Base-by-base conservation (phyloP, 2,888 invertebrate species). In the Muscina levida region DNA sequence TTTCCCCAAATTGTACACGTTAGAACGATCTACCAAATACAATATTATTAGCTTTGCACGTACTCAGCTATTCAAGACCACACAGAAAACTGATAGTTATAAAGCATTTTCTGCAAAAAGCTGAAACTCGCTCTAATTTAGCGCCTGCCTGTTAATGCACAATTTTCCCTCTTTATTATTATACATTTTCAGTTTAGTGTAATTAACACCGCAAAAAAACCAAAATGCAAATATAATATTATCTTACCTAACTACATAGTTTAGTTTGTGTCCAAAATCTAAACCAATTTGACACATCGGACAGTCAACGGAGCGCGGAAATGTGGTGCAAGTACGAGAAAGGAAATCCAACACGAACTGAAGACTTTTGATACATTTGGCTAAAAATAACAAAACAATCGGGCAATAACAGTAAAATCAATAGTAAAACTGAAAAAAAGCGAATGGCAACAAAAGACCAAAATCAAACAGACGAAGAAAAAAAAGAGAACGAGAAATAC, bases 311-410 rank as follows among this genome's bases (percentile, higher is more conserved):
- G 19, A 17, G 15, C 51, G 10, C 13, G 13, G 24, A 11, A 13
- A 53, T 26, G 57, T 15, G 17, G 57, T 46, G 24, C n/a, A 15
- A 13, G 44, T 3, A 65, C 22, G 24, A 65, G 44, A 24, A 31
- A 31, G 48, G 22, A 67, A n/a, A n/a, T n/a, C n/a, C n/a, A n/a
- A 31, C 8, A 31, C 31, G 37, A 37, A 66, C 31, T 15, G 48
- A 39, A 1, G 8, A 56, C 17, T 17, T 44, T 59, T 22, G 48
- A n/a, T 39, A 44, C 15, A 42, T 22, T 51, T 79, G 77, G 83
- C 87, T 86, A 85, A 86, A 87, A 86, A 87, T 86, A 87, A 83
- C 84, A 83, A 84, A 84, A 84, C 85, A 85, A 56, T 42, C 53
- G 53, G n/a, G 42, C 68, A 68, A 56, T 42, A 68, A 56, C 68